A percentile compares a stretch with the other conserved stretches of the same genome.
phyloP scores from a whole-genome alignment of 1,140 invertebrate species.

The Heliconius eleuchia region DNA sequence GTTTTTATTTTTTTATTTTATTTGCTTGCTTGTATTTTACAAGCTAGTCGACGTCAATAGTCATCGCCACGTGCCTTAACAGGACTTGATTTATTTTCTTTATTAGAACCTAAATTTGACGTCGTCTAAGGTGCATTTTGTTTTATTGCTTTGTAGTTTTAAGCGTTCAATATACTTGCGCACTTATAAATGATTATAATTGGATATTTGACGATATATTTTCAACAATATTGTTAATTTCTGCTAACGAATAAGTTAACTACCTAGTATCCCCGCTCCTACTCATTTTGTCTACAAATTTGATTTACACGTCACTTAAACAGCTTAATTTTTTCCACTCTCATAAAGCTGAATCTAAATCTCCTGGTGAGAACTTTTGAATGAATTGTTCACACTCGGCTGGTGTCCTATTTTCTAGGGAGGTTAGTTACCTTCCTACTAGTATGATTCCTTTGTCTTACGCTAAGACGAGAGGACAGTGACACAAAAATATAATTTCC shows the following conservation, averaged over 20 bases:
- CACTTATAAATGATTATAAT: too few relatives aligned
- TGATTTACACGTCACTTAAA: background rate
- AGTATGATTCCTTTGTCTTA: constrained; percentile 34
- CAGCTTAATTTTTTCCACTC: constrained; percentile 16
- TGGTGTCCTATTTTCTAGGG: constrained; percentile 29
- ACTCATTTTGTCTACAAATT: background rate
- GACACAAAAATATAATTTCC: constrained; percentile 22
- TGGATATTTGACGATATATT: too few relatives aligned
- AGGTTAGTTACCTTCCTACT: constrained; percentile 32
- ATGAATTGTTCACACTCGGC: constrained; percentile 23
- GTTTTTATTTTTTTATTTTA: background rate
- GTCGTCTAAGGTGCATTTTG: background rate
- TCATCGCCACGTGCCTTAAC: too few relatives aligned
- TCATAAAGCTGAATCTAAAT: constrained; percentile 15
- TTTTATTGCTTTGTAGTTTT: background rate
- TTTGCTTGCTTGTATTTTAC: too few relatives aligned
- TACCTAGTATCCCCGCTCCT: background rate
- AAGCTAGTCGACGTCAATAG: too few relatives aligned
- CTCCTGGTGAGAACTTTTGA: constrained; percentile 20
- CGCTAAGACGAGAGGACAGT: constrained; percentile 24
- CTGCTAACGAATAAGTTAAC: too few relatives aligned
- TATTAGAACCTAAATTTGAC: background rate
- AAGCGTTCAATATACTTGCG: too few relatives aligned
- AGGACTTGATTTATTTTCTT: too few relatives aligned
- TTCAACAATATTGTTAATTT: too few relatives aligned